Percentiles rank a stretch among this genome's conserved stretches.
Evolutionary conservation across 2,113 vertebrate genomes (phyloP).

Genomic region (Boulengeromyrus knoepffleri): DNA sequence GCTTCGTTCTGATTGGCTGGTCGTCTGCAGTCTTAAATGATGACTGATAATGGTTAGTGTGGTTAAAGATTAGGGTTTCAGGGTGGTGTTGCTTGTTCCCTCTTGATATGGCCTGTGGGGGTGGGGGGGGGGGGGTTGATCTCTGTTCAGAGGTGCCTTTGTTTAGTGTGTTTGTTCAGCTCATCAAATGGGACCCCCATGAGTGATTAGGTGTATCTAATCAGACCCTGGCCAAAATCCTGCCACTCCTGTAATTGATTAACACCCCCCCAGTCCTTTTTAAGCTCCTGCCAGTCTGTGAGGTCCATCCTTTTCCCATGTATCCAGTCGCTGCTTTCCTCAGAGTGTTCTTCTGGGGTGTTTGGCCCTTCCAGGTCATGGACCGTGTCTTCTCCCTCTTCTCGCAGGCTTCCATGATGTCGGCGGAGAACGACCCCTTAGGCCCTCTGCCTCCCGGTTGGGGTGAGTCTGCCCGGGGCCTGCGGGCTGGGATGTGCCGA

Average conservation of each 20-base stretch:
- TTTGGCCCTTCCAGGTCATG: background rate
- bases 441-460: constrained; percentile 94
- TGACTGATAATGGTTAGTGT: background rate
- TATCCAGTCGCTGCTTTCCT: background rate
- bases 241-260: background rate
- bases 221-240: background rate
- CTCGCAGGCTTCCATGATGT: constrained; percentile 89
- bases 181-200: background rate
- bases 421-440: constrained; percentile 94
- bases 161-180: background rate
- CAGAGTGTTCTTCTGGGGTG: background rate
- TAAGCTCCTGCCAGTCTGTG: background rate
- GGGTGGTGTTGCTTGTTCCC: background rate
- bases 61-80: background rate
- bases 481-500: background rate
- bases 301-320: background rate
- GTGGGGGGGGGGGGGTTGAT: background rate
- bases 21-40: background rate
- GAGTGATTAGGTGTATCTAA: background rate
- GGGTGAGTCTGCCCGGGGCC: constrained; percentile 65
- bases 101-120: background rate
- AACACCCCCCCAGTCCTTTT: background rate
- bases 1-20: background rate
- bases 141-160: background rate
- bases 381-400: constrained; percentile 18